phyloP scores from a whole-genome alignment of 2,888 invertebrate genomes.

The Cosmia trapezina region DNA sequence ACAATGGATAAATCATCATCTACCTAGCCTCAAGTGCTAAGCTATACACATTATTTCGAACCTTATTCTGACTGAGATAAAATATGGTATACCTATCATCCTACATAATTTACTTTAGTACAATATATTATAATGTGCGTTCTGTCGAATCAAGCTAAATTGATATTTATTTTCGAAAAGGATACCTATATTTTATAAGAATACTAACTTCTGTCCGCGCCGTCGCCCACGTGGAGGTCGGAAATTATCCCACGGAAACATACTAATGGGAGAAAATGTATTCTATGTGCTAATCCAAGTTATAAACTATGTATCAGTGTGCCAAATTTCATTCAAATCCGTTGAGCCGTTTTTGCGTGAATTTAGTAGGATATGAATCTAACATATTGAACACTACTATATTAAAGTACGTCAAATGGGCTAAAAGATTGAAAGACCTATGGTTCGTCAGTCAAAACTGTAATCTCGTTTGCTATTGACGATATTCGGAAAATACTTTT shows the following conservation, averaged over 20 bases:
- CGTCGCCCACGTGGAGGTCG: too few relatives aligned
- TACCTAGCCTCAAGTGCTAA: too few relatives aligned
- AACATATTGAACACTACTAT: neutral
- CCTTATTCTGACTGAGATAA: constrained; percentile 18
- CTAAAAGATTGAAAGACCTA: neutral
- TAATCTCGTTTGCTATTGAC: constrained; percentile 31
- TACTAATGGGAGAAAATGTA: too few relatives aligned
- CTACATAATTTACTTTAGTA: too few relatives aligned
- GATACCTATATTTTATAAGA: constrained; percentile 3
- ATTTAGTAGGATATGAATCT: neutral
- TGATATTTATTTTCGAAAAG: constrained; percentile 2
- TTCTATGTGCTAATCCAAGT: too few relatives aligned
- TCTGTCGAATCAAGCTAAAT: neutral
- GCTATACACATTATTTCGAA: too few relatives aligned
- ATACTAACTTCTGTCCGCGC: neutral
- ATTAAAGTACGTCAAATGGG: neutral
- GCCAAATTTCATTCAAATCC: too few relatives aligned
- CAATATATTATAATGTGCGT: too few relatives aligned
- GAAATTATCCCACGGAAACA: too few relatives aligned
- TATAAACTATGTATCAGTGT: too few relatives aligned
- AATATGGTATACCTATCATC: neutral
- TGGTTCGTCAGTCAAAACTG: neutral
- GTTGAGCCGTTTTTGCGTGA: too few relatives aligned
- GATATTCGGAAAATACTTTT: constrained; percentile 63
- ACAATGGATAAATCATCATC: too few relatives aligned